Conservation (phyloP, 2,797 vertebrate genomes). For the Pseudotriccus pelzelni region DNA sequence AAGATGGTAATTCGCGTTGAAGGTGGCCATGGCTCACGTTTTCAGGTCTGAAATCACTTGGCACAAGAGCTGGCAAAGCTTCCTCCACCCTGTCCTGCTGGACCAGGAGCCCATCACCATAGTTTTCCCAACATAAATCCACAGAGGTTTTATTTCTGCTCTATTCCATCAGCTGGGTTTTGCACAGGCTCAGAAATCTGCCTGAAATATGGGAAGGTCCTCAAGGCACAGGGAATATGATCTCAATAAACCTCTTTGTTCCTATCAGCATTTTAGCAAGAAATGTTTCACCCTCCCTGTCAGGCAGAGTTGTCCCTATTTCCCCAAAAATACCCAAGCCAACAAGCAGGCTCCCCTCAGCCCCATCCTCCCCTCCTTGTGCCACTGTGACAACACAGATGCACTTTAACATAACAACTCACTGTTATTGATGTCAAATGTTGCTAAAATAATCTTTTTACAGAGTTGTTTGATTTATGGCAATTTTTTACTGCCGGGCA, state of each 20-base stretch:
- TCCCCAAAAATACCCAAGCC: not conserved
- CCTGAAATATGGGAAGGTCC: accelerated
- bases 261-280: not conserved
- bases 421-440: not conserved
- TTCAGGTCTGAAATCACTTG: not conserved
- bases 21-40: accelerated
- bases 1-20: accelerated
- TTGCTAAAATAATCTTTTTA: not conserved
- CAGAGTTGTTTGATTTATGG: not conserved
- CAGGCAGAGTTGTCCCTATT: not conserved
- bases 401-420: not conserved
- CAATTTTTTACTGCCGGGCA: not conserved
- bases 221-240: not conserved
- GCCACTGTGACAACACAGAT: not conserved
- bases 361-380: not conserved
- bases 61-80: not conserved
- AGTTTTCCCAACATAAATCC: accelerated
- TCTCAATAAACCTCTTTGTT: not conserved
- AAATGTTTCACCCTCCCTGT: not conserved
- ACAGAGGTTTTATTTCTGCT: not conserved
- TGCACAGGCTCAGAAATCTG: not conserved
- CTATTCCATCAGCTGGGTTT: not conserved
- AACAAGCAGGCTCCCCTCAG: not conserved
- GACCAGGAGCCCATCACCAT: accelerated
- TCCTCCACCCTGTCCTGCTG: accelerated